Conservation (phyloP, 2,113 vertebrate species). For the Elephas maximus region DNA sequence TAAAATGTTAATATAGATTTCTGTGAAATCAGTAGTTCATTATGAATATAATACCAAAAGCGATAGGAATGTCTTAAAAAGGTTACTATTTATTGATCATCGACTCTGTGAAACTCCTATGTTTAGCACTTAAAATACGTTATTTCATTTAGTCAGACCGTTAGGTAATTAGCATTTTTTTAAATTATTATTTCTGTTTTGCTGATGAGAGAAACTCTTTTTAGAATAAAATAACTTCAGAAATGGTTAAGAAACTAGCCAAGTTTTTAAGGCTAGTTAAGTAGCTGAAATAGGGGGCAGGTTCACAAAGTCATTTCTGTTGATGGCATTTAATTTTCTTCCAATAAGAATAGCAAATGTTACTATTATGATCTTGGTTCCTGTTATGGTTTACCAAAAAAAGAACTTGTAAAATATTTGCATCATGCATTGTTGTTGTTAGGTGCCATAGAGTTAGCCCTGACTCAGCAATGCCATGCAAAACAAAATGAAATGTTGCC, state of each 20-base stretch:
- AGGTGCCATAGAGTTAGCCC: too few relatives aligned
- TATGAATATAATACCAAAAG: conserved; percentile 29
- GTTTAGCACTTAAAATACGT: not conserved
- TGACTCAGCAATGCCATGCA: too few relatives aligned
- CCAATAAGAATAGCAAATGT: not conserved
- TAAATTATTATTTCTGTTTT: conserved; percentile 27
- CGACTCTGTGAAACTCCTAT: not conserved
- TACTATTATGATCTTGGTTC: not conserved
- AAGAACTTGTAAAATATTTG: not conserved
- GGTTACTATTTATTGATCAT: not conserved
- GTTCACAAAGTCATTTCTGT: not conserved
- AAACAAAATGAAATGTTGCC: not conserved
- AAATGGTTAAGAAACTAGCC: not conserved
- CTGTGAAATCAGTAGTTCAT: conserved; percentile 21
- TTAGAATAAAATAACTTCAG: not conserved
- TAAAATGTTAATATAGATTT: conserved; percentile 17
- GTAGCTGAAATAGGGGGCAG: not conserved
- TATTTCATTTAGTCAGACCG: not conserved
- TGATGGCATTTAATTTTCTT: not conserved
- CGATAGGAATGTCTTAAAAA: conserved; percentile 10
- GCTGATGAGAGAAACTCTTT: not conserved
- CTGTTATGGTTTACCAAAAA: not conserved
- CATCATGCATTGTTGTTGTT: not conserved
- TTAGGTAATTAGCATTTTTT: not conserved
- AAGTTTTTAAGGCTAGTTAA: conserved; percentile 6